These are phyloP conservation scores for Vulpes lagopus DNA, from an alignment of 2,113 vertebrate species.

Conservation along the genomic window DNA sequence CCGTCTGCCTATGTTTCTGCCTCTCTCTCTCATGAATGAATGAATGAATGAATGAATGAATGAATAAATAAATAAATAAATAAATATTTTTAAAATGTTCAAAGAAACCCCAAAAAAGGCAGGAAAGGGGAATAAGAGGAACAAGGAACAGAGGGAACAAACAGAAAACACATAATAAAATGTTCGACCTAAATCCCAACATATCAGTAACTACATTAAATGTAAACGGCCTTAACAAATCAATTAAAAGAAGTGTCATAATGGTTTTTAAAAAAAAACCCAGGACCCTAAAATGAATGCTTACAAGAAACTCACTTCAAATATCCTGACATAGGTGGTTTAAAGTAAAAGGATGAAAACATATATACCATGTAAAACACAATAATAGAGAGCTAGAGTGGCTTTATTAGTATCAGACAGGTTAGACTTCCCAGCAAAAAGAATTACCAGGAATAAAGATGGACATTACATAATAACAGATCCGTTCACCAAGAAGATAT, in stretches of 20 bases:
- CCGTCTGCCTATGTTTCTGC: no score
- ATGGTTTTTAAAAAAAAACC: background rate
- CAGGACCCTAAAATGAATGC: background rate
- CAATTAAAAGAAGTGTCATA: background rate
- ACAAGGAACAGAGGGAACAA: background rate
- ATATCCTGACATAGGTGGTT: background rate
- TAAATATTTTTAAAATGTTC: background rate
- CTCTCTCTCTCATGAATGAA: no score
- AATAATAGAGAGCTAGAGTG: background rate
- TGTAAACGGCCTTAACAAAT: background rate
- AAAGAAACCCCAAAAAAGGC: background rate
- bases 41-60: no score
- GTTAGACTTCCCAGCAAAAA: background rate
- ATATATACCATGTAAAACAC: background rate
- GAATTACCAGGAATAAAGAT: background rate
- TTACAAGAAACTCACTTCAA: conserved; percentile 26
- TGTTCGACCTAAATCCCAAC: conserved; percentile 10
- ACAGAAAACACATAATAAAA: conserved; percentile 30
- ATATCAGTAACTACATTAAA: conserved; percentile 13
- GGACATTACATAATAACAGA: background rate
- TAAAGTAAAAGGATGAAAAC: background rate
- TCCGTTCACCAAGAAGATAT: background rate
- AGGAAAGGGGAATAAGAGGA: background rate
- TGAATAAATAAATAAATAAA: no score
- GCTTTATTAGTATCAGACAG: background rate